phyloP scores from a whole-genome alignment of 1,140 invertebrate species.

The Pseudomyrmex flavicornis region DNA sequence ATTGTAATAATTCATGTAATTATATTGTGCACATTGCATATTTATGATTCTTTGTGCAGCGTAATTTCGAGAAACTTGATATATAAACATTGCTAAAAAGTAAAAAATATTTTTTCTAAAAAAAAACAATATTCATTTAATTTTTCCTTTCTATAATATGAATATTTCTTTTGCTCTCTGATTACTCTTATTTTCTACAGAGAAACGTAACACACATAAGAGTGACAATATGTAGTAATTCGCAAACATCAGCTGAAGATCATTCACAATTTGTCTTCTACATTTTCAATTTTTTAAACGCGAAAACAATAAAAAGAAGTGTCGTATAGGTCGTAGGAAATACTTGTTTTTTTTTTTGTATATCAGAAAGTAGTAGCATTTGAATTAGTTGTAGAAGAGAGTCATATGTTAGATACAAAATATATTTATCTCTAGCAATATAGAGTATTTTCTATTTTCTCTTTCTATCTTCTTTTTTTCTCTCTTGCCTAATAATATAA shows the following conservation, averaged over 20 bases:
- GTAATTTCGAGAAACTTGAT: neutral
- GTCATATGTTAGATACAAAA: constrained; percentile 83
- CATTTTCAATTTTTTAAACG: neutral
- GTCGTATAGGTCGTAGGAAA: constrained; percentile 77
- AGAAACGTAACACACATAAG: too few relatives aligned
- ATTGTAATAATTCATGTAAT: neutral
- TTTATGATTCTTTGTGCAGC: neutral
- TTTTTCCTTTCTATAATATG: neutral
- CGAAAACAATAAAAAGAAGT: neutral
- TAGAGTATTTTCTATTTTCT: constrained; percentile 60
- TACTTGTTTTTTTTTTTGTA: constrained; percentile 69
- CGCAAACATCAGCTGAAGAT: too few relatives aligned
- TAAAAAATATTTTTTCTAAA: neutral
- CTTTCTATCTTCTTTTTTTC: constrained; percentile 1
- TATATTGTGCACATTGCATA: neutral
- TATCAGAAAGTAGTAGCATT: constrained; percentile 76
- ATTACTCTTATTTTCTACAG: too few relatives aligned
- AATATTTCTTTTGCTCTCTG: too few relatives aligned
- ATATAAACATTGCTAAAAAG: neutral
- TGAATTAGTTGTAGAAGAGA: constrained; percentile 77
- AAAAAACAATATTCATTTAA: neutral
- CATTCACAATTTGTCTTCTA: too few relatives aligned
- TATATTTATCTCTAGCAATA: constrained; percentile 79
- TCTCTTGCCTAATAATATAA: constrained; percentile 76
- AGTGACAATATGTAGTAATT: too few relatives aligned